Evolutionary conservation across 2,113 vertebrate genomes (phyloP), one percentile per base, ranked within the genome.

Genomic region (Rousettus leschenaultii): DNA sequence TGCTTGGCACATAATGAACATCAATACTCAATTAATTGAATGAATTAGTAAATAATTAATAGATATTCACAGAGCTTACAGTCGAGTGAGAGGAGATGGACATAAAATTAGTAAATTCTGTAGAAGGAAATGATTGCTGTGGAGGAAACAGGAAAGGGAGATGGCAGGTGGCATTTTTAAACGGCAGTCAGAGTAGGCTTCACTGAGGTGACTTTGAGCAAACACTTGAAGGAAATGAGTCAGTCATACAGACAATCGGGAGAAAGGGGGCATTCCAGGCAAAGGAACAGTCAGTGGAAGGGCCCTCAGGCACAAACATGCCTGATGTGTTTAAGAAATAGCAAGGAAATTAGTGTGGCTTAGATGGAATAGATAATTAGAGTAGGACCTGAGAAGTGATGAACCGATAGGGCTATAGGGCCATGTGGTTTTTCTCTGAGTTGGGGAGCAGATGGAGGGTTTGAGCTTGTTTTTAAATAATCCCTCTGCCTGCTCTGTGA

Each of bases 401-500:
- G 21, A 19, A 43, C 45, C 28, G 5, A 16, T 51, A 16, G 51
- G 51, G 15, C 51, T 18, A 7, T 26, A 57, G 43, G n/a, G 73
- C 33, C 75, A 11, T 59, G 35, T 83, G 40, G n/a, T 18, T 78
- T 90, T 89, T 77, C 55, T 82, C 35, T 85, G 71, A 78, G 78
- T 79, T 38, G 13, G 28, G 33, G 51, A 91, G 26, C 40, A 35
- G 40, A 15, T 83, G 55, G 14, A 85, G 28, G 35, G 15, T n/a
- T 61, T 91, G 28, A 93, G 68, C 43, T 92, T 8, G 78, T 92
- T 85, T 89, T 89, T 35, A 75, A 85, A 89, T 84, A 97, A 43
- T 57, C 15, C 55, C 48, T 71, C 19, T 24, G 35, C 9, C 30
- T 75, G 24, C 15, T 65, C 19, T 86, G 38, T 92, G 84, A 87